Conservation (phyloP, 2,797 vertebrate species). For the Xiphophorus birchmanni region DNA sequence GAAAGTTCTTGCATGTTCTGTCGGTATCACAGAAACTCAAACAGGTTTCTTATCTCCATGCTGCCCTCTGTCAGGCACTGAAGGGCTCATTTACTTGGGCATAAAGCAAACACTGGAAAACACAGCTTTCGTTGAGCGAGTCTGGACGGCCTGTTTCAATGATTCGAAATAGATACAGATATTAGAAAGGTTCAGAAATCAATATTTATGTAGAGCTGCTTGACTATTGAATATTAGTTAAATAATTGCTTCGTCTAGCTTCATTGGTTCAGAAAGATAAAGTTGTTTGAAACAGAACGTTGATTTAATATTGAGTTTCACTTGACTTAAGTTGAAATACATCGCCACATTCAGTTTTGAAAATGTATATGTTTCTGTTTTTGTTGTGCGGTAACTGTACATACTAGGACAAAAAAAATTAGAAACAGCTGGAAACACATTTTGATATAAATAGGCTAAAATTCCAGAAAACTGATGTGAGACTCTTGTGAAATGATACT, state of each 20-base stretch:
- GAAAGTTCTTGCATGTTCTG: conserved; percentile 12
- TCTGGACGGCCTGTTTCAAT: not conserved
- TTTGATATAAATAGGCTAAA: not conserved
- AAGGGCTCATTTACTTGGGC: conserved; percentile 49
- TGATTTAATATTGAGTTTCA: not conserved
- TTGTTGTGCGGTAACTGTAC: not conserved
- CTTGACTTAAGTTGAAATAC: not conserved
- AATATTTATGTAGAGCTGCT: not conserved
- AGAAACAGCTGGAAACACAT: not conserved
- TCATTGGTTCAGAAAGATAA: not conserved
- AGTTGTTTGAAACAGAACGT: not conserved
- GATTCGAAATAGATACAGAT: not conserved
- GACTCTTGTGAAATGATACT: too few species aligned
- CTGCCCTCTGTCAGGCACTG: conserved; percentile 31
- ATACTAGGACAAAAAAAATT: not conserved
- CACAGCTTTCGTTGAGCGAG: conserved; percentile 36
- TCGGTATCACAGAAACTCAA: conserved; percentile 67
- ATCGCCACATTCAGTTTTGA: not conserved
- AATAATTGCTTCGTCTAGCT: not conserved
- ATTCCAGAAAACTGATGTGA: too few species aligned
- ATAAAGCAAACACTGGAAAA: conserved; percentile 49
- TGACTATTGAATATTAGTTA: not conserved
- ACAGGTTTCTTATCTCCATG: conserved; percentile 53
- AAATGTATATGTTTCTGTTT: not conserved
- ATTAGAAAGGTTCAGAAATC: not conserved